These are phyloP conservation scores for Drosophila cardini DNA, from an alignment of 1,140 invertebrate species.

Conservation along the genomic window DNA sequence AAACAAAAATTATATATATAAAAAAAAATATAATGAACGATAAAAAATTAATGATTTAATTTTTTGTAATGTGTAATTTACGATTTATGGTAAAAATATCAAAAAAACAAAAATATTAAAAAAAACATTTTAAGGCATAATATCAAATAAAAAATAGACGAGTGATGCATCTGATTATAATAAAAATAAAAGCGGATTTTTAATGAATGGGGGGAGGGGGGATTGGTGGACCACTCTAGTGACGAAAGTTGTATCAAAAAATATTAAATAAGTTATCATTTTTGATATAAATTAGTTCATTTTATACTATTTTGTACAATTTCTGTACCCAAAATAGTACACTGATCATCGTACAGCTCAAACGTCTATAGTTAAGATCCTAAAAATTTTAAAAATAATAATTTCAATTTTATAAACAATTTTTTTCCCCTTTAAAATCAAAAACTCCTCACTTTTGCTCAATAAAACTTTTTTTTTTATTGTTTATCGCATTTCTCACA, in stretches of 20 bases:
- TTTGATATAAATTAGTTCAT: too few species aligned
- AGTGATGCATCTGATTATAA: slow-evolving; percentile 71
- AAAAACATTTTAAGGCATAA: slow-evolving; percentile 62
- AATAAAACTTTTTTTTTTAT: slow-evolving; percentile 61
- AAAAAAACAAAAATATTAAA: slow-evolving; percentile 58
- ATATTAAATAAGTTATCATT: too few species aligned
- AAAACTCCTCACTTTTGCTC: slow-evolving; percentile 47
- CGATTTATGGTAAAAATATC: slow-evolving; percentile 64
- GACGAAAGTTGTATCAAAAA: too few species aligned
- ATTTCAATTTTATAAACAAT: too few species aligned
- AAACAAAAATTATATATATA: slow-evolving; percentile 31
- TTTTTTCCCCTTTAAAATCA: neutral
- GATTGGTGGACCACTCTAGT: neutral
- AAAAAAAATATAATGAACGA: slow-evolving; percentile 42
- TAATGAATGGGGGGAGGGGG: neutral
- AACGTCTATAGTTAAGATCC: too few species aligned
- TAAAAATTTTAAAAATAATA: too few species aligned
- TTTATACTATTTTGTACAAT: too few species aligned
- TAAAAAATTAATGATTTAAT: slow-evolving; percentile 51
- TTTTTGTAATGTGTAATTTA: slow-evolving; percentile 66
- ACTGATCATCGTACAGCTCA: too few species aligned
- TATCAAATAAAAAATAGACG: slow-evolving; percentile 78
- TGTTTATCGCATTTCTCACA: slow-evolving; percentile 69
- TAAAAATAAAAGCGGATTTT: neutral
- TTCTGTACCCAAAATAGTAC: too few species aligned